Evolutionary conservation across 2,797 vertebrate species (phyloP), one percentile per base, ranked within the genome.

Genomic region (Notoglanidium macrostoma): DNA sequence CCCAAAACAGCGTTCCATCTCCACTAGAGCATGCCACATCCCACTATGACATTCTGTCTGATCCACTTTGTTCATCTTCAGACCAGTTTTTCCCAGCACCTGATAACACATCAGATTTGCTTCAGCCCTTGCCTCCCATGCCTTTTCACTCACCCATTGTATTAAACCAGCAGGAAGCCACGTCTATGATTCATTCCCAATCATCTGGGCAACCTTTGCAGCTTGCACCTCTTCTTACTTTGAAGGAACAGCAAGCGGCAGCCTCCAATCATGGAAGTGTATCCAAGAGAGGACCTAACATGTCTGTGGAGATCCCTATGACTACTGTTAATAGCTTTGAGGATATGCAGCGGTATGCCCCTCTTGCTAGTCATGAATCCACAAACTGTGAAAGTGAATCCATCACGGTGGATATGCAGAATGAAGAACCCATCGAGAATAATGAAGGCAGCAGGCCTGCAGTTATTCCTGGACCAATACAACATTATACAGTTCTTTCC

Each of bases 211-310:
- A 90, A 61, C 61, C 63, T 40, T 83, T 88, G 44, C 84, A 86
- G 17, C 87, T 91, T 84, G 90, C 87, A 26, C 90, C 89, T 35
- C 79, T 91, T 26, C 87, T 91, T 54, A 91, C 90, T 10, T 79
- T 68, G 35, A 89, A 91, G 46, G 89, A 91, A 86, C 89, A 88
- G 61, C 90, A 87, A 83, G 87, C 86, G 4, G 90, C 65, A 44
- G 78, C 83, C 59, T 89, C 79, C 17, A 49, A 65, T 46, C 80
- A 88, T 68, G 49, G 76, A 14, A 85, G 46, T 44, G 3, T 85
- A 54, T 79, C 80, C 67, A 84, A 81, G 7, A 46, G 49, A 79
- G 78, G 63, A 73, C 57, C 72, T 32, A 67, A n/a, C 80, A 19
- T 77, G 19, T 32, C 46, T 68, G 46, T 59, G n/a, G 86, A 89